Conservation (phyloP, 2,113 vertebrate species). For the Dromas ardeola region DNA sequence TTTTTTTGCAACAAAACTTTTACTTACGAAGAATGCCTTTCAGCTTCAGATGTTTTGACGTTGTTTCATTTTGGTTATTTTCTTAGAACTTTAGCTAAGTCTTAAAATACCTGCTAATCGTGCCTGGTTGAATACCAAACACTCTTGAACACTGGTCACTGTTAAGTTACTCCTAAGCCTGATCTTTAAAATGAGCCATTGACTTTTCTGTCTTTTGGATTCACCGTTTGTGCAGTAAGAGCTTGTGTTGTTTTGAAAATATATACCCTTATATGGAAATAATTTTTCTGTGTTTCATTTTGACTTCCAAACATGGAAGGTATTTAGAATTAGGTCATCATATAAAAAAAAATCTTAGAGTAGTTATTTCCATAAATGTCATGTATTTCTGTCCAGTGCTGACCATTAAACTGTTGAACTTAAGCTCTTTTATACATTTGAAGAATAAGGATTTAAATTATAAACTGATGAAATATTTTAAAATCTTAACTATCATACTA, state of each 20-base stretch:
- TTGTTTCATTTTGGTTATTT: background rate
- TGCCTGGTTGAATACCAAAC: background rate
- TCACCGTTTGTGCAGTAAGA: background rate
- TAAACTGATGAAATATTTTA: conserved; percentile 6
- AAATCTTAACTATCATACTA: background rate
- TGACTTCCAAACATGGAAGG: background rate
- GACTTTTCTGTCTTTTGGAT: background rate
- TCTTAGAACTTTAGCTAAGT: background rate
- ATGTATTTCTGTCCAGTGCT: conserved; percentile 36
- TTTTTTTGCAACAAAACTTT: background rate
- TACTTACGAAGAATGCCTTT: background rate
- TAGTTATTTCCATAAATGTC: conserved; percentile 43
- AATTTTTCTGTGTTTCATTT: conserved; percentile 33
- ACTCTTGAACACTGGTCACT: background rate
- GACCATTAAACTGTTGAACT: conserved; percentile 46
- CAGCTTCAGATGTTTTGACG: background rate
- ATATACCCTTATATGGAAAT: conserved; percentile 17
- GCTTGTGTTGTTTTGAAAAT: conserved; percentile 14
- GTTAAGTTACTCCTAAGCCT: background rate
- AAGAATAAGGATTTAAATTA: conserved; percentile 4
- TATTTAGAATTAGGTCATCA: conserved; percentile 31
- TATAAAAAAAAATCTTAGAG: background rate
- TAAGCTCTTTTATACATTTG: background rate
- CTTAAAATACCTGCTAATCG: background rate
- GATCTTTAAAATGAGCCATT: background rate